Conservation (phyloP, 2,113 vertebrate genomes). For the Tachysurus vachellii region DNA sequence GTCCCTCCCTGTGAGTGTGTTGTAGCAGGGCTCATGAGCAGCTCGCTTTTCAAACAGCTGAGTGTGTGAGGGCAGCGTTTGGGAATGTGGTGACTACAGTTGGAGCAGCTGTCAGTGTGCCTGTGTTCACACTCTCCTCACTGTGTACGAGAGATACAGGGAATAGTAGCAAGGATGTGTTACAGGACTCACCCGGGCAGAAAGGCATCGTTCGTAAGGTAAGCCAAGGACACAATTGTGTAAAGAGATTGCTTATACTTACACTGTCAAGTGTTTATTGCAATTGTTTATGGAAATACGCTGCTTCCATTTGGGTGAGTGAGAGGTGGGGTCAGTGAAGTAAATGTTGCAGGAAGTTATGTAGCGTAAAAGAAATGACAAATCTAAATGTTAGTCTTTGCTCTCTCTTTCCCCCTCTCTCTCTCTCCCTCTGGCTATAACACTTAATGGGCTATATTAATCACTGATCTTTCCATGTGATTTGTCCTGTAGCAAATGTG, state of each 20-base stretch:
- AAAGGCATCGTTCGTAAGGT: constrained; percentile 27
- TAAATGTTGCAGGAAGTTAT: constrained; percentile 1
- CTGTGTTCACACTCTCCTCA: constrained; percentile 44
- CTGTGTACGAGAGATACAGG: constrained; percentile 5
- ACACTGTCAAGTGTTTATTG: background rate
- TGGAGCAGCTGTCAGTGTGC: constrained; percentile 51
- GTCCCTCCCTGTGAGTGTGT: background rate
- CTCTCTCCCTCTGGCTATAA: constrained; percentile 38
- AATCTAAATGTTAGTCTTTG: background rate
- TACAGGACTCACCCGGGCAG: background rate
- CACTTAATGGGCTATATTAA: constrained; percentile 53
- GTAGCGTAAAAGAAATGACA: background rate
- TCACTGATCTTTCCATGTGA: constrained; percentile 52
- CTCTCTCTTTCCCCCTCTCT: constrained; percentile 18
- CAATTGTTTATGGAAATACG: background rate
- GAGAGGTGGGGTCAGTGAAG: background rate
- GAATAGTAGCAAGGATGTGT: background rate
- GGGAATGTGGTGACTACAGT: constrained; percentile 48
- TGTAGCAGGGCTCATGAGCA: constrained; percentile 16
- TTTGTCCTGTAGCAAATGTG: constrained; percentile 21
- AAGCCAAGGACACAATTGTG: constrained; percentile 17
- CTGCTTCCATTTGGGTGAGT: background rate
- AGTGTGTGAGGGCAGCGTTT: constrained; percentile 40
- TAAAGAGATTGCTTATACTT: background rate
- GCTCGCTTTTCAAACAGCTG: constrained; percentile 41